phyloP scores from a whole-genome alignment of 2,113 vertebrate species.

The Peromyscus californicus region DNA sequence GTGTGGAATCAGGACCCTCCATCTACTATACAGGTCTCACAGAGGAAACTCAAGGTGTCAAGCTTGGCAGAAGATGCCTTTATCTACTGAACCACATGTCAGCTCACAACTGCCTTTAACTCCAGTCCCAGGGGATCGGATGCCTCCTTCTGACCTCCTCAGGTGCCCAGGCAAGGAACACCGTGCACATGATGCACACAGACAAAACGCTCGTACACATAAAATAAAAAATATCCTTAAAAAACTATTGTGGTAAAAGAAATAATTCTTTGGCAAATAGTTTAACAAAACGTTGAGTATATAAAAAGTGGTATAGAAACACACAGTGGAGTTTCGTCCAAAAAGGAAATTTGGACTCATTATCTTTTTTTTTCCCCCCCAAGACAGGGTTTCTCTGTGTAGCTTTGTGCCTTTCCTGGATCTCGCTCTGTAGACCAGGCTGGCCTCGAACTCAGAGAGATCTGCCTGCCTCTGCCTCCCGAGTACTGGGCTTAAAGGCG shows the following conservation, averaged over 20 bases:
- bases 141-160: not conserved
- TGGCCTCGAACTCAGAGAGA: too few species aligned
- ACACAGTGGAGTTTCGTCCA: not conserved
- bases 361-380: too few species aligned
- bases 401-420: too few species aligned
- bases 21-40: not conserved
- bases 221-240: not conserved
- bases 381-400: too few species aligned
- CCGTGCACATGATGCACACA: too few species aligned
- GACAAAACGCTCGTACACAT: not conserved
- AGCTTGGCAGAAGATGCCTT: not conserved
- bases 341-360: not conserved
- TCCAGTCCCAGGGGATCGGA: not conserved
- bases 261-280: not conserved
- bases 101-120: not conserved
- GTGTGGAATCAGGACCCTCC: not conserved
- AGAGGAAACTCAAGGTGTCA: too few species aligned
- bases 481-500: too few species aligned
- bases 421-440: too few species aligned
- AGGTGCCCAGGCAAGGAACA: not conserved
- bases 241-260: not conserved
- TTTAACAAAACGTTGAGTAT: not conserved
- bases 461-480: too few species aligned
- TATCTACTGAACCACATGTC: not conserved
- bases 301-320: not conserved